Percentiles rank a stretch among this genome's conserved stretches.
Evolutionary conservation across 1,140 invertebrate species (phyloP).

Genomic region (Hypsibius dujardini): DNA sequence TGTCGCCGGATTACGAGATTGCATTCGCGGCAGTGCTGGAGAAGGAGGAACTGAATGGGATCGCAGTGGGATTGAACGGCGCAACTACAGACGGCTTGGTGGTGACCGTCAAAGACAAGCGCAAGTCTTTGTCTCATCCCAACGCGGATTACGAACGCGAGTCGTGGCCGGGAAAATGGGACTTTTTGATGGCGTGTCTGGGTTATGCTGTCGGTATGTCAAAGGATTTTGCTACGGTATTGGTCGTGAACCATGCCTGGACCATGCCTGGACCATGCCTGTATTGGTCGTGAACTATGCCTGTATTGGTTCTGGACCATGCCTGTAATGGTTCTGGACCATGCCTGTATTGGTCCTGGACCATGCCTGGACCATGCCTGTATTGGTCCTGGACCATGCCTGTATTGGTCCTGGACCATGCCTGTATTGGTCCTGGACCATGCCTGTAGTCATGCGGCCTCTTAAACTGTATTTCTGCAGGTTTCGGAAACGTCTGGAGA

Average conservation of each 20-base stretch:
- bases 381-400: no score
- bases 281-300: neutral
- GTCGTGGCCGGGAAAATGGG: slow-evolving; percentile 38
- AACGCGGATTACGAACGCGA: slow-evolving; percentile 56
- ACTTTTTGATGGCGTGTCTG: slow-evolving; percentile 38
- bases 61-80: neutral
- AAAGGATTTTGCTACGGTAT: neutral
- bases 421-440: neutral
- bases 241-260: neutral
- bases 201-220: slow-evolving; percentile 36
- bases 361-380: no score
- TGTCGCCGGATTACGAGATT: neutral
- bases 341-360: no score
- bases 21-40: neutral
- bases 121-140: neutral
- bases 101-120: slow-evolving; percentile 1
- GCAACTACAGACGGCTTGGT: no score
- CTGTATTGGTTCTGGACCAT: neutral
- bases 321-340: no score
- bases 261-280: neutral
- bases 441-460: neutral
- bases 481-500: slow-evolving; percentile 39
- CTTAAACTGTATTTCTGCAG: slow-evolving; percentile 28
- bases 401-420: no score
- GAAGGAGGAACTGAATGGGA: neutral